A percentile compares a stretch with the other conserved stretches of the same genome.
These are phyloP conservation scores for Brachionichthys hirsutus DNA, from an alignment of 2,113 vertebrate species.

Conservation along the genomic window DNA sequence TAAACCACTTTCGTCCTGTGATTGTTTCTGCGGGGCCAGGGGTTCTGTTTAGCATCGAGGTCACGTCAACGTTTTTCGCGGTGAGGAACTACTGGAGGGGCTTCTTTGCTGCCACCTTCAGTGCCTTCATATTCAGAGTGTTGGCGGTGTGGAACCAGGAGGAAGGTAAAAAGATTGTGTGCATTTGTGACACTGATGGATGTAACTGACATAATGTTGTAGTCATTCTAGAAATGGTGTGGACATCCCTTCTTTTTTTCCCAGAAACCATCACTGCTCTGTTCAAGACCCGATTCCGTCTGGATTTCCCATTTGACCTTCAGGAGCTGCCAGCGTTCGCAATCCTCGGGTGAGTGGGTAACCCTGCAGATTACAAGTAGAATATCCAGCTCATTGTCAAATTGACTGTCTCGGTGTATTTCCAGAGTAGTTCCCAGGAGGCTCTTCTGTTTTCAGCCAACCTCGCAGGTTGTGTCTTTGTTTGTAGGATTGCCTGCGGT, in stretches of 20 bases:
- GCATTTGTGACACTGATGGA: background rate
- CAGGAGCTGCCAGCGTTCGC: conserved; percentile 97
- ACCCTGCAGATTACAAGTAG: background rate
- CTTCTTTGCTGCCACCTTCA: conserved; percentile 97
- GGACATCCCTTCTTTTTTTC: conserved; percentile 24
- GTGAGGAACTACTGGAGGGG: conserved; percentile 99
- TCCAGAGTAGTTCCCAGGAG: background rate
- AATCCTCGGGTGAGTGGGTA: conserved; percentile 87
- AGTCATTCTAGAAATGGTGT: conserved; percentile 15
- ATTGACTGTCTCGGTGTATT: too few relatives aligned
- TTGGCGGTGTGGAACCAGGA: conserved; percentile 96
- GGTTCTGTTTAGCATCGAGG: conserved; percentile 97
- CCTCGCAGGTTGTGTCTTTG: conserved; percentile 4
- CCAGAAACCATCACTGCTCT: conserved; percentile 98
- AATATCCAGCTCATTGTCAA: too few relatives aligned
- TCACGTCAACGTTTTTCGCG: conserved; percentile 96
- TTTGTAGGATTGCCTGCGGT: conserved; percentile 89
- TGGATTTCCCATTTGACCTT: conserved; percentile 98
- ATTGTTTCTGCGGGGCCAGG: conserved; percentile 72
- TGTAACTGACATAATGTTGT: conserved; percentile 3
- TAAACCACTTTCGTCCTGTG: background rate
- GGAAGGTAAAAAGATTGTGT: conserved; percentile 80
- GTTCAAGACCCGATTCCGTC: conserved; percentile 98
- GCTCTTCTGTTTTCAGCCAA: conserved; percentile 1
- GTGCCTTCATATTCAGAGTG: conserved; percentile 98